Evolutionary conservation across 2,888 invertebrate species (phyloP), one percentile per base, ranked within the genome.

Genomic region (Sesamia inferens): DNA sequence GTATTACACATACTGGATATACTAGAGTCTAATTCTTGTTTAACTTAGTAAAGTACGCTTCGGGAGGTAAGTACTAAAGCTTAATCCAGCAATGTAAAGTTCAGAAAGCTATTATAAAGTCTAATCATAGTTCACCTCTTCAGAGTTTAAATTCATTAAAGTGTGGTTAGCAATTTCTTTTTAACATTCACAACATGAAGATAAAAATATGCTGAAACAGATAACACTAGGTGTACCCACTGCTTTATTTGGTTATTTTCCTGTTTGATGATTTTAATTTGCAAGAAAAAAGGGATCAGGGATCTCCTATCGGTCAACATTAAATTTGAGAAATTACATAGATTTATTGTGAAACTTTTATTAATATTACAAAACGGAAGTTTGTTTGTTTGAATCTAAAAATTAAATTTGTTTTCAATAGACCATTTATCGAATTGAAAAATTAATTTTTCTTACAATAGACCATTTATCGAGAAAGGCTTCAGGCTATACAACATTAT

Each of bases 81-180:
- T 76, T 79, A 82, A 79, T 75, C 77, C 65, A 63, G 78, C 71
- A 76, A 83, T 82, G 75, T 61, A 86, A 86, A 86, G 81, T 86
- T 83, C 68, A 58, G 64, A 81, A 86, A 85, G 78, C 66, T 63
- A 87, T 87, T 87, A 84, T 69, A 70, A 85, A 85, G 67, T 84
- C 24, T 79, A 76, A 83, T 75, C 73, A 81, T 80, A 83, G 80
- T 82, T 75, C 72, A 66, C 42, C 63, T 76, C 70, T 48, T 51
- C 67, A 19, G 63, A 77, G 24, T 69, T 69, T 54, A 73, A 74
- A 59, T 76, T 70, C 7, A 69, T 72, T 71, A 82, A 42, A 57
- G 22, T 31, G 31, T 48, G 57, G 61, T 69, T 61, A 66, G 54
- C 62, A 47, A 48, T 1, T 69, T 51, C 68, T 69, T 73, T 42